Conservation (phyloP, 2,797 vertebrate genomes). For the Sparus aurata region DNA sequence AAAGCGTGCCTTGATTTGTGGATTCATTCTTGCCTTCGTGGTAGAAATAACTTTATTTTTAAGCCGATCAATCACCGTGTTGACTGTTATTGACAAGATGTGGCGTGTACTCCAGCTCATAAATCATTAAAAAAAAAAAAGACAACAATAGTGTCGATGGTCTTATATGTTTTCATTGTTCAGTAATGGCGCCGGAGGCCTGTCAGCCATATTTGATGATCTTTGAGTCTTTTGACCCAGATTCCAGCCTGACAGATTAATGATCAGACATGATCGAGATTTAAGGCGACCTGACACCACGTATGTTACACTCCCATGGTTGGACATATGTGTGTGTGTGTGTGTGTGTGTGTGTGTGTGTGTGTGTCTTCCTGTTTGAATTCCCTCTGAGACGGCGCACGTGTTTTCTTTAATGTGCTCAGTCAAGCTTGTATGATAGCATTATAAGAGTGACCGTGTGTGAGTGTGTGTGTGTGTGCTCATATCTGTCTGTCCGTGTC, state of each 20-base stretch:
- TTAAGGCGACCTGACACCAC: conserved; percentile 63
- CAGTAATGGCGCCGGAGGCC: neutral
- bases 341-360: conserved; percentile 24
- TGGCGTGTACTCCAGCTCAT: conserved; percentile 19
- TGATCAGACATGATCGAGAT: conserved; percentile 53
- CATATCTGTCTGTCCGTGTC: conserved; percentile 40
- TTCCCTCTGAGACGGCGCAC: neutral
- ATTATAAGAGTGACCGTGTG: conserved; percentile 34
- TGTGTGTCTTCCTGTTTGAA: neutral
- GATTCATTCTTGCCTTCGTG: neutral
- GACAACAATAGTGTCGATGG: conserved; percentile 14
- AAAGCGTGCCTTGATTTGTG: neutral
- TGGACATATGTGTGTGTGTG: neutral
- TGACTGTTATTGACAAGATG: conserved; percentile 8
- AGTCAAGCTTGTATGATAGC: conserved; percentile 51
- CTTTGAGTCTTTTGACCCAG: conserved; percentile 58
- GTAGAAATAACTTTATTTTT: neutral
- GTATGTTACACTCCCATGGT: conserved; percentile 62
- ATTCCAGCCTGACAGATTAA: conserved; percentile 54
- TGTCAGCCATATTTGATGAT: conserved; percentile 26
- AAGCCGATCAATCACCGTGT: neutral
- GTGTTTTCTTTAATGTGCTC: conserved; percentile 48
- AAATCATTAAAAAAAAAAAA: conserved; percentile 3
- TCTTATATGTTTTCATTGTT: conserved; percentile 11
- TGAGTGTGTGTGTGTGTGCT: conserved; percentile 33